Base-by-base conservation (phyloP, 1,140 invertebrate species). In the Orussus abietinus region DNA sequence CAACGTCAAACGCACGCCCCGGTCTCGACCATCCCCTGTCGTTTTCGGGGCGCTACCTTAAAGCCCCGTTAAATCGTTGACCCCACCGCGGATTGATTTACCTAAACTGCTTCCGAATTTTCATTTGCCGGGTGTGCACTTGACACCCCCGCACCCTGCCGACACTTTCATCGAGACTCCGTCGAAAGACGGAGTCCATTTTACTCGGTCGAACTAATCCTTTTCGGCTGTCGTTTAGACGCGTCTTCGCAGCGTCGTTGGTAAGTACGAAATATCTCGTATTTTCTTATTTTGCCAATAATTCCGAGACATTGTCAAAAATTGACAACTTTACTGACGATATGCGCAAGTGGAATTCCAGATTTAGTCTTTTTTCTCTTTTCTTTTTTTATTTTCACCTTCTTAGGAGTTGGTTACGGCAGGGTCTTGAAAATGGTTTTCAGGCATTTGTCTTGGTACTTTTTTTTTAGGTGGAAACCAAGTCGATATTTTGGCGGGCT, bases 61-160 rank as follows among this genome's bases (percentile, higher is more conserved):
- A 19, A 44, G 36, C 42, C 44, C 40, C 44, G 47, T 46, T 50
- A 45, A 53, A 42, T 32, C 26, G 39, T 42, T 42, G 39, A 42
- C 30, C 14, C 35, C 26, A 42, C 39, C 29, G 43, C 41, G 48
- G 49, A 60, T 64, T 59, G 61, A 64, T 64, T 62, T 54, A 55
- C 46, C 50, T 54, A 60, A 56, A 57, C 53, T 50, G 53, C 55
- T 61, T 56, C 38, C 57, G 44, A 63, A 64, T 64, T 65, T 62
- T 62, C 59, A 55, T 60, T 51, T 44, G 13, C 22, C 13, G 39
- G 13, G 34, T 18, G 47, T 64, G 60, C 52, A 49, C 45, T 59
- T 61, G 60, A 61, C 60, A 64, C 44, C 44, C 40, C 35, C 42
- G 38, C 42, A 44, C 51, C 25, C 33, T 28, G 36, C 29, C 36